A percentile compares a stretch with the other conserved stretches of the same genome.
Evolutionary conservation across 2,113 vertebrate genomes (phyloP).

Genomic region (Telmatochromis brachygnathus): DNA sequence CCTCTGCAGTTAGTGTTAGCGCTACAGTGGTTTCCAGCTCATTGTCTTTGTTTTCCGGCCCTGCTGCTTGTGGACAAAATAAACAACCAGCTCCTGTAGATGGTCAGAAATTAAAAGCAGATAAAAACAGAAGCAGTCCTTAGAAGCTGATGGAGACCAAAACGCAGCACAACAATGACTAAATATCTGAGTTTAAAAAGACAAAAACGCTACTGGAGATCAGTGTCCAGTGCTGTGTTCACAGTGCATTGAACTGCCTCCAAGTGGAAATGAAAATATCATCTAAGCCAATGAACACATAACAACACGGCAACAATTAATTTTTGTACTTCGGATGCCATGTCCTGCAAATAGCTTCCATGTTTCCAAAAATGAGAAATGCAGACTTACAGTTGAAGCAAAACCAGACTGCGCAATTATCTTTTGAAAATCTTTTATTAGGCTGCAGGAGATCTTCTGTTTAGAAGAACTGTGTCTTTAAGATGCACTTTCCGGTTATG

Average conservation of each 20-base stretch:
- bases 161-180: background rate
- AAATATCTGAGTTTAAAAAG: background rate
- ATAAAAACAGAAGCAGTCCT: background rate
- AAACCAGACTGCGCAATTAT: background rate
- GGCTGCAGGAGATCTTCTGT: background rate
- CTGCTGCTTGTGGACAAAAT: background rate
- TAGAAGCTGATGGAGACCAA: background rate
- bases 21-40: background rate
- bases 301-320: background rate
- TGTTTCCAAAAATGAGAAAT: background rate
- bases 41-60: background rate
- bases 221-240: background rate
- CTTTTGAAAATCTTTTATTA: background rate
- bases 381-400: background rate
- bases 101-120: background rate
- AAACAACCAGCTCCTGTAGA: background rate
- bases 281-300: background rate
- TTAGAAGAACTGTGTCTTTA: background rate
- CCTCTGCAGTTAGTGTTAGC: background rate
- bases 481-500: background rate
- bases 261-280: background rate
- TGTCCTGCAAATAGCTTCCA: background rate
- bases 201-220: background rate
- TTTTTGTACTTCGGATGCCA: background rate
- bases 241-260: background rate